A percentile compares a stretch with the other conserved stretches of the same genome.
phyloP scores from a whole-genome alignment of 1,140 invertebrate species.

The Sitophilus oryzae region DNA sequence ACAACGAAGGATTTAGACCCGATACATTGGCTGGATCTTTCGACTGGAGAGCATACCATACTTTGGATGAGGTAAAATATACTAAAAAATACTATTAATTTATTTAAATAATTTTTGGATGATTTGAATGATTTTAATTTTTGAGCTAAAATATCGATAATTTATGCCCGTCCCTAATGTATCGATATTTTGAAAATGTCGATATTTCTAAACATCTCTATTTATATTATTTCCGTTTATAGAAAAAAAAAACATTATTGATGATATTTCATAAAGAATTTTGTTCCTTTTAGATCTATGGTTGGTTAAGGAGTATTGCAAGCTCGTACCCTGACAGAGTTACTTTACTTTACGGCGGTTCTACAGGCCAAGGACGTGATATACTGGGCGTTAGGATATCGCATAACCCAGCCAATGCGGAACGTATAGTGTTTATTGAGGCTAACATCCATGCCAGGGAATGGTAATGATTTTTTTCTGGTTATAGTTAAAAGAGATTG shows the following conservation, averaged over 20 bases:
- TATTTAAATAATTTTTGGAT: no score
- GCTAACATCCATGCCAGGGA: conserved; percentile 47
- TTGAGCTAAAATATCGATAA: no score
- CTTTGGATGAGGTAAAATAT: conserved; percentile 26
- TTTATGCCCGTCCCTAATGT: no score
- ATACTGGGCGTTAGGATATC: conserved; percentile 57
- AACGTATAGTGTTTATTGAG: conserved; percentile 44
- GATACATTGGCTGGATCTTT: conserved; percentile 5
- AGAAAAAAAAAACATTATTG: no score
- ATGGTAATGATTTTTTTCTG: conserved; percentile 23
- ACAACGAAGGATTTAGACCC: conserved; percentile 27
- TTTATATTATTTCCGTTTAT: no score
- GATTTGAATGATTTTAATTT: no score
- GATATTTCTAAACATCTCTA: no score
- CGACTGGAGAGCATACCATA: conserved; percentile 24
- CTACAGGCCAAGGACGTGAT: conserved; percentile 53
- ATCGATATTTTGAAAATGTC: no score
- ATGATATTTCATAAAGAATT: no score
- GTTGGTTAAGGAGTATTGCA: conserved; percentile 46
- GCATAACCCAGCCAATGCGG: conserved; percentile 42
- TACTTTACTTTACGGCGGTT: conserved; percentile 49
- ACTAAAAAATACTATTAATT: no score
- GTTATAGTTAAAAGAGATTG: no score
- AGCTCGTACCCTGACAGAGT: conserved; percentile 47
- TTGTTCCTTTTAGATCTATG: conserved; percentile 47